Evolutionary conservation across 2,797 vertebrate genomes (phyloP), one percentile per base, ranked within the genome.

Genomic region (Sphenopsis melanotis): DNA sequence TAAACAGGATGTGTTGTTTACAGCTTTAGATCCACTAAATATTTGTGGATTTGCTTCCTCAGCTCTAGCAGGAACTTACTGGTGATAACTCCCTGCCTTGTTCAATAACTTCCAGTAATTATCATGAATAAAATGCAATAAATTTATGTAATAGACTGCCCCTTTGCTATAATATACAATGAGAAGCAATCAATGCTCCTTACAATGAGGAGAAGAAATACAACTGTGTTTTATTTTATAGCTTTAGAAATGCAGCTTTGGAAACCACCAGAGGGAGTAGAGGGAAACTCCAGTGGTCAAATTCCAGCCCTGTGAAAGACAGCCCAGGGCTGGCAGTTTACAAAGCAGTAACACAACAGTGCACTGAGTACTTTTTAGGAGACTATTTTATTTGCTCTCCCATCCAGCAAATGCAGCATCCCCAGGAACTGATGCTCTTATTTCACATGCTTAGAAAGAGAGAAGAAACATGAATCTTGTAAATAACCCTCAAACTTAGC

Each of bases 41-140:
- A 97, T 96, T 92, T 96, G 89, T 96, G 96, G 96, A 97, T 98
- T 97, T 98, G 97, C 97, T 97, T 98, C 96, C 96, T 98, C 97
- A 98, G 98, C 97, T 97, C 72, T 29, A 96, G 96, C 92, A 97
- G 96, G 91, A 97, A 96, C 96, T 97, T 93, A 79, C 89, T 96
- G 95, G 95, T 96, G 97, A 96, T 98, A 98, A 98, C 93, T 98
- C 97, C 95, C 88, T 97, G 96, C 96, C 97, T 98, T 97, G 97
- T 98, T 98, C 98, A 97, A 98, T 98, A 98, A 97, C 96, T 97
- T 98, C 96, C 97, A 98, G 97, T 98, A 98, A 98, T 98, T 98
- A 98, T 98, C 96, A 97, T 60, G 95, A 98, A 97, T 96, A 97
- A 97, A 98, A 97, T 92, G 96, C 91, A 97, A 97, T 98, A 98